These are phyloP conservation scores for Scolanthus callimorphus DNA, from an alignment of 92 coral and sea anemone genomes.

Conservation along the genomic window DNA sequence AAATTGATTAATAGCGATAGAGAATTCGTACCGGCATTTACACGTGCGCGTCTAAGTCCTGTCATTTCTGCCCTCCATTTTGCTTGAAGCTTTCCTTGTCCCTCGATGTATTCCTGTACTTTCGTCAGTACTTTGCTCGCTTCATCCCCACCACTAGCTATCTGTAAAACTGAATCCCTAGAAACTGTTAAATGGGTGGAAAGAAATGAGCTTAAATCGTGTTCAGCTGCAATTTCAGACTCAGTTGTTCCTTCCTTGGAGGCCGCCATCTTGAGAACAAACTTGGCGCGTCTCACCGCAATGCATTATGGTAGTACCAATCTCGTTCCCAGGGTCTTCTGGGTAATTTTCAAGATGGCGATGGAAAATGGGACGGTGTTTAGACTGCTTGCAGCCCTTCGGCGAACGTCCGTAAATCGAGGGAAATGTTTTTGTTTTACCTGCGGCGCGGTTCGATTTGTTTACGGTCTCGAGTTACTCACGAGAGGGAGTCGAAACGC, in stretches of 20 bases:
- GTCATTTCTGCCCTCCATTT: constrained; percentile 70
- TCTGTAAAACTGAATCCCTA: constrained; percentile 34
- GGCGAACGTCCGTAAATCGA: too few species aligned
- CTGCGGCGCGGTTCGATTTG: too few species aligned
- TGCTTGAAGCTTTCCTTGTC: constrained; percentile 39
- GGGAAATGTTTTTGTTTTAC: too few species aligned
- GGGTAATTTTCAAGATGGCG: too few species aligned
- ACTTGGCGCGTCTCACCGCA: constrained; percentile 63
- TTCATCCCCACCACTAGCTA: constrained; percentile 56
- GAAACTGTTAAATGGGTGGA: constrained; percentile 55
- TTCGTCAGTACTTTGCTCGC: constrained; percentile 42
- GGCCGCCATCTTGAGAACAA: constrained; percentile 83
- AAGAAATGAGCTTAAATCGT: constrained; percentile 40
- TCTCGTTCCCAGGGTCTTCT: too few species aligned
- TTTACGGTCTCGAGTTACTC: too few species aligned
- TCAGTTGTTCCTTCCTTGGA: constrained; percentile 18
- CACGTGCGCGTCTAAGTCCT: constrained; percentile 94
- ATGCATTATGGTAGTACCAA: constrained; percentile 57
- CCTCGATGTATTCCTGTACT: constrained; percentile 48
- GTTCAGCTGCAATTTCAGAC: too few species aligned
- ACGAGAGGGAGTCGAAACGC: too few species aligned
- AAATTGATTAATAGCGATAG: too few species aligned
- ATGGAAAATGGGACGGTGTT: too few species aligned
- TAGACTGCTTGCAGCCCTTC: too few species aligned
- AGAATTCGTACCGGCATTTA: constrained; percentile 93